A percentile compares a stretch with the other conserved stretches of the same genome.
These are phyloP conservation scores for Agriopis marginaria DNA, from an alignment of 2,888 invertebrate species.

Conservation along the genomic window DNA sequence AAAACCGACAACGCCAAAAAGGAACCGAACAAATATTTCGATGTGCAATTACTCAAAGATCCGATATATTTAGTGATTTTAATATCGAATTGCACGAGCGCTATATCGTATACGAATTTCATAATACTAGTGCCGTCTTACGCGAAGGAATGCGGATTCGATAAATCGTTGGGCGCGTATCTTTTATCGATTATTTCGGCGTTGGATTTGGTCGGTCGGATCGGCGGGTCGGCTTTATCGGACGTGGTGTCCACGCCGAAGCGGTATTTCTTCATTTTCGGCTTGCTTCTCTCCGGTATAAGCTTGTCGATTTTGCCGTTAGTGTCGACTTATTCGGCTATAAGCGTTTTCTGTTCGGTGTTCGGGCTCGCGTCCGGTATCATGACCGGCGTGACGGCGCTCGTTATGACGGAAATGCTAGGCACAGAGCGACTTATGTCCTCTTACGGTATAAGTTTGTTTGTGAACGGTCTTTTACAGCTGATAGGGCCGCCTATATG, in stretches of 20 bases:
- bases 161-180: conserved; percentile 90
- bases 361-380: conserved; percentile 94
- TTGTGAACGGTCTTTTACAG: conserved; percentile 93
- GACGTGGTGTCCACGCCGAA: conserved; percentile 92
- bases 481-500: conserved; percentile 94
- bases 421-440: conserved; percentile 94
- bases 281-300: conserved; percentile 91
- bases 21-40: conserved; percentile 89
- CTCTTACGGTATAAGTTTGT: conserved; percentile 94
- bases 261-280: conserved; percentile 93
- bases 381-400: conserved; percentile 94
- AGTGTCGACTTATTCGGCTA: conserved; percentile 87
- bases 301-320: conserved; percentile 90
- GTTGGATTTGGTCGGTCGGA: conserved; percentile 92
- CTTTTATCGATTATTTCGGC: conserved; percentile 93
- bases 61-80: conserved; percentile 93
- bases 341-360: conserved; percentile 90
- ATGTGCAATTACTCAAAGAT: conserved; percentile 90
- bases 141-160: conserved; percentile 89
- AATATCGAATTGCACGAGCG: conserved; percentile 94
- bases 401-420: conserved; percentile 95
- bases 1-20: conserved; percentile 69
- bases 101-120: conserved; percentile 95
- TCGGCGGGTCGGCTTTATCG: conserved; percentile 94
- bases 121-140: conserved; percentile 93